Base-by-base conservation (phyloP, 2,113 vertebrate species). In the Gorsachius goisagi region DNA sequence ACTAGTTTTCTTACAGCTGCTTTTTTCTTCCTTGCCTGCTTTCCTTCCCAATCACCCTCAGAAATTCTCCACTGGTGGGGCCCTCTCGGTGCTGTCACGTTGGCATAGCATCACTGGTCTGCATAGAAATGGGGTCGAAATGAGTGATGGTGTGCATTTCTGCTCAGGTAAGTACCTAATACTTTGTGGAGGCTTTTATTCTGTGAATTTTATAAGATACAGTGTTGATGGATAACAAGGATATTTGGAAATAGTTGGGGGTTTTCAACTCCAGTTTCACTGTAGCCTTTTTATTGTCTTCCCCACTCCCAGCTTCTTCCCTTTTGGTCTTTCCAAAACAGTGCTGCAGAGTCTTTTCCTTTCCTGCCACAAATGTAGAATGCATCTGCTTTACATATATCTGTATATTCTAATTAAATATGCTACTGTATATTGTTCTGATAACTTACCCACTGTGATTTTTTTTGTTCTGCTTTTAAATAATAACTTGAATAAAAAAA, bases 81-180 rank as follows among this genome's bases (percentile, higher is more conserved):
- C 37, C 45, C 59, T 30, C 53, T 76, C 89, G 67, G 26, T 11
- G 35, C 58, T 13, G 17, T 58, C 37, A 20, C 0, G 0, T 59
- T 77, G 72, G 35, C 20, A 45, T 13, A 58, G 53, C 73, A 22
- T 74, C 68, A 44, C 45, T 55, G 5, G 23, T 67, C n/a, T 78
- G 37, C 0, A 0, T 35, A 58, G 64, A 80, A 77, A 59, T 0
- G 0, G 49, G 13, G 14, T 37, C 37, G 89, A 85, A 77, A 39
- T 41, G 33, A 41, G 26, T 49, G 44, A 39, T 11, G 28, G 15
- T 66, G 66, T 49, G 68, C 21, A 17, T 45, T 89, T 81, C 32
- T 76, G 50, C 22, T 24, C 53, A 39, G 26, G 2, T 30, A 63
- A 64, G 37, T 63, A 59, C n/a, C 30, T 55, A 67, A 53, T 53